phyloP scores from a whole-genome alignment of 2,113 vertebrate genomes.

The Apodemus sylvaticus region DNA sequence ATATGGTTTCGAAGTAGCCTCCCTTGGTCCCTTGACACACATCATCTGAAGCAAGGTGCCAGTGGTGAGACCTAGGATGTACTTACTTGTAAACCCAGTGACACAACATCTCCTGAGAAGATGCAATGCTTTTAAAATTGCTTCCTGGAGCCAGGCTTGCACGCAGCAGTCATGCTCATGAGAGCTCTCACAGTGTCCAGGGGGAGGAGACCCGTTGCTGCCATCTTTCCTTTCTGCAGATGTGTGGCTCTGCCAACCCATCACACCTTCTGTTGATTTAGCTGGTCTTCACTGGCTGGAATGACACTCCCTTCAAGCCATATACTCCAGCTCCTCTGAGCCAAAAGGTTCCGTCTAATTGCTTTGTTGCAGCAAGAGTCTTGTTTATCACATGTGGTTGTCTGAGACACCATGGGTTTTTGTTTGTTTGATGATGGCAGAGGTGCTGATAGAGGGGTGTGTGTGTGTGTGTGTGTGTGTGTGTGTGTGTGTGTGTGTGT shows the following conservation, averaged over 20 bases:
- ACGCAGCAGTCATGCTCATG: accelerated
- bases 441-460: background rate
- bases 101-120: background rate
- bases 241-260: background rate
- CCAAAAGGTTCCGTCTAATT: background rate
- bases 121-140: background rate
- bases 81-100: background rate
- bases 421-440: background rate
- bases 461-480: background rate
- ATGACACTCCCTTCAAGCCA: background rate
- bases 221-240: background rate
- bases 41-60: background rate
- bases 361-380: background rate
- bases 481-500: background rate
- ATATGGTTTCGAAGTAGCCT: background rate
- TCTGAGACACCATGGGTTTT: background rate
- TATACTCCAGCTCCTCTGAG: background rate
- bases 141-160: background rate
- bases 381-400: background rate
- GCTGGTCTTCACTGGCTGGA: background rate
- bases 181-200: background rate
- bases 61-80: background rate
- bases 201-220: background rate
- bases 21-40: background rate
- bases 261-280: background rate